Evolutionary conservation across 2,797 vertebrate genomes (phyloP), one percentile per base, ranked within the genome.

Genomic region (Megalops cyprinoides): DNA sequence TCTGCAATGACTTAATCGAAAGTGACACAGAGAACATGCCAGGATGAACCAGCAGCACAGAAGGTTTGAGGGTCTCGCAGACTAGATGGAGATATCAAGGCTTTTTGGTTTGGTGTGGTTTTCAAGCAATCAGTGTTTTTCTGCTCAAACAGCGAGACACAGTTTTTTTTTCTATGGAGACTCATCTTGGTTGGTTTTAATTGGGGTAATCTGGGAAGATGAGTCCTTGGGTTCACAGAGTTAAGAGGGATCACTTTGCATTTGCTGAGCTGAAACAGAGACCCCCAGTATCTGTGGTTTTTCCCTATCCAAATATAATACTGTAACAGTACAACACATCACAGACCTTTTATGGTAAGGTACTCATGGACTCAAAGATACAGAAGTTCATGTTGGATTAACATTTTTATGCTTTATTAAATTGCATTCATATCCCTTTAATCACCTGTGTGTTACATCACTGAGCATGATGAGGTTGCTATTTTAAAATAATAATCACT

Each of bases 361-460:
- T n/a, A 14, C 34, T 53, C 48, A 44, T 39, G 28, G 46, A 39
- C 49, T 48, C 31, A n/a, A 65, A 53, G 9, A 28, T 69, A 18
- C 65, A 42, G 48, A 77, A 77, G 56, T 78, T 78, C 77, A 78
- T 34, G 62, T 55, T 79, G 62, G 46, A 79, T 79, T 73, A 74
- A 46, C 37, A 74, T 79, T 67, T 71, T 80, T 51, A 55, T 46
- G 25, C 53, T 25, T 73, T 34, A 80, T 55, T 80, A 55, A 80
- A 74, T 80, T 80, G 56, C 53, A 39, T 56, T 56, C 37, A 46
- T 49, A 56, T 74, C 58, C 12, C 74, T 73, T 79, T 73, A 51
- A 79, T 79, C 62, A 79, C 67, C 25, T 14, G 23, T 12, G 76
- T 37, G 53, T 42, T 77, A 44, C 46, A 51, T 67, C 48, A 42